A percentile compares a stretch with the other conserved stretches of the same genome.
Conservation (phyloP, 1,140 invertebrate species). For the Periplaneta americana region DNA sequence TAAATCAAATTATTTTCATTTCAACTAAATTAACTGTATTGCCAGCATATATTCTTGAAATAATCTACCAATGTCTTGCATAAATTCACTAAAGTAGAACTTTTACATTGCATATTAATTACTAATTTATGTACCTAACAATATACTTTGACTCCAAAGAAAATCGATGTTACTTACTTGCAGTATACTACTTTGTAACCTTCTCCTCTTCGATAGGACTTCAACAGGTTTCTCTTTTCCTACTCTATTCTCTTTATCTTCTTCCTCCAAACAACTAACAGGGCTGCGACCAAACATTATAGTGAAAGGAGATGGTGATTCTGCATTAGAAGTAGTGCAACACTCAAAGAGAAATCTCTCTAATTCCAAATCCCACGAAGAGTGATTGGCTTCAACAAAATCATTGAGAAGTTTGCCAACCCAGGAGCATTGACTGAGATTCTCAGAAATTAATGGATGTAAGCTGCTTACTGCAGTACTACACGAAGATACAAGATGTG, state of each 20-base stretch:
- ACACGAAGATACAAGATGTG: background rate
- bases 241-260: conserved; percentile 24
- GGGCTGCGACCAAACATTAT: conserved; percentile 27
- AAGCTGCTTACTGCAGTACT: background rate
- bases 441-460: background rate
- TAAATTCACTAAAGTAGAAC: no score
- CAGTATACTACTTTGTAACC: conserved; percentile 18
- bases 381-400: conserved; percentile 22
- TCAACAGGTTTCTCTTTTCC: conserved; percentile 24
- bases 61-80: no score
- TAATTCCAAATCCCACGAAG: conserved; percentile 29
- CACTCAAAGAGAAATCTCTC: conserved; percentile 29
- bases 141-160: no score
- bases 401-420: conserved; percentile 25
- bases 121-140: no score
- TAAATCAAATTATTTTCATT: no score
- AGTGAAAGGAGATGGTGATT: conserved; percentile 24
- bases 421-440: conserved; percentile 23
- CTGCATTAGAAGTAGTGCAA: conserved; percentile 10
- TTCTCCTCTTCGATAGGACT: conserved; percentile 21
- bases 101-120: no score
- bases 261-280: conserved; percentile 23
- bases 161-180: no score
- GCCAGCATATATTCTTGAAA: no score
- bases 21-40: no score